Conservation (phyloP, 2,113 vertebrate species). For the Bufo bufo region DNA sequence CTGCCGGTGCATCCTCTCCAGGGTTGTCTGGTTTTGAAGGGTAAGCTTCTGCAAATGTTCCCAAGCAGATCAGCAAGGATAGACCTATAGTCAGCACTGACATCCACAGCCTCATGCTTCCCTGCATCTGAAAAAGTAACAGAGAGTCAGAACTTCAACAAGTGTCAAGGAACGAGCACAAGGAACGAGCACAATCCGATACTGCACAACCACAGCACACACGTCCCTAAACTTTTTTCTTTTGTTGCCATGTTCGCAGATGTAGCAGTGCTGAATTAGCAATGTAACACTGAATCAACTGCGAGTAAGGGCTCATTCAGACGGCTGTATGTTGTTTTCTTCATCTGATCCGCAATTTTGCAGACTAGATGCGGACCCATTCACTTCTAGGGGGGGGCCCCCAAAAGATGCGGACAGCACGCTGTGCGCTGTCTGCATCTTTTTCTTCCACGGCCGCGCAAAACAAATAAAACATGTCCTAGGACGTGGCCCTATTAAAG, state of each 20-base stretch:
- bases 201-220: background rate
- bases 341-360: no score
- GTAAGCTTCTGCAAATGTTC: constrained; percentile 87
- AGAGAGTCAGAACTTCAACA: constrained; percentile 8
- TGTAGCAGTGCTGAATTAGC: background rate
- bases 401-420: no score
- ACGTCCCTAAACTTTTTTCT: background rate
- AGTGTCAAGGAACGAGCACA: background rate
- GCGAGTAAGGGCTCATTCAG: background rate
- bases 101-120: constrained; percentile 81
- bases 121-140: constrained; percentile 81
- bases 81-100: constrained; percentile 83
- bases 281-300: background rate
- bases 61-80: constrained; percentile 86
- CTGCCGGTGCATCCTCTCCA: constrained; percentile 89
- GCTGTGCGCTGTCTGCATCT: no score
- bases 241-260: background rate
- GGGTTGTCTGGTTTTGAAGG: constrained; percentile 95
- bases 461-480: no score
- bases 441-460: no score
- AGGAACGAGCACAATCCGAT: background rate
- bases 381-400: no score
- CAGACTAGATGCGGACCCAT: no score
- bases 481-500: no score
- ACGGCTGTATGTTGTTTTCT: no score